These are phyloP conservation scores for Trachymyrmex cornetzi DNA, from an alignment of 1,140 invertebrate species.

Conservation along the genomic window DNA sequence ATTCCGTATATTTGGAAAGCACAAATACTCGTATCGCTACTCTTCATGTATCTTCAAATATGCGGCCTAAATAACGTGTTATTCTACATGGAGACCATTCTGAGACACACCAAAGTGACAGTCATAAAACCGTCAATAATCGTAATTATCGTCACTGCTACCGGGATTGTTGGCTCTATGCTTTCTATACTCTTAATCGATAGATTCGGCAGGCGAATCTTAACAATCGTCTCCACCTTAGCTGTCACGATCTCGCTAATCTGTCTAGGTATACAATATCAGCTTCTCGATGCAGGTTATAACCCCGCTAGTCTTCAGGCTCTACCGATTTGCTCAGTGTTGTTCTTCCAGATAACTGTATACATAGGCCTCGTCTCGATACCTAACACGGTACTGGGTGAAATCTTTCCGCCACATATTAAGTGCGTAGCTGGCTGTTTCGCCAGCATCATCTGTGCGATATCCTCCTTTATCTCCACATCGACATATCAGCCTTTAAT, in stretches of 20 bases:
- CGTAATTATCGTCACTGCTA: conserved; percentile 89
- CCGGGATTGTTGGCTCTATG: conserved; percentile 88
- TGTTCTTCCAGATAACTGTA: conserved; percentile 79
- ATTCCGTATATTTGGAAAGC: conserved; percentile 88
- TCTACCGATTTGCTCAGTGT: conserved; percentile 65
- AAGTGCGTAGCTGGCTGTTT: conserved; percentile 91
- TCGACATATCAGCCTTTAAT: conserved; percentile 91
- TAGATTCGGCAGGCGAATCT: conserved; percentile 89
- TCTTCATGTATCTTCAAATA: conserved; percentile 91
- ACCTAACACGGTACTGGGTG: conserved; percentile 88
- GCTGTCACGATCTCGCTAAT: conserved; percentile 86
- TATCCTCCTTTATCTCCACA: conserved; percentile 92
- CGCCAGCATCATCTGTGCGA: conserved; percentile 90
- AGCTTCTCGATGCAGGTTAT: conserved; percentile 58
- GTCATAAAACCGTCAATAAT: conserved; percentile 84
- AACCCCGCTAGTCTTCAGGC: conserved; percentile 32
- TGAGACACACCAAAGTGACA: conserved; percentile 87
- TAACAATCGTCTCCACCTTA: conserved; percentile 89
- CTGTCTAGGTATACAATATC: conserved; percentile 61
- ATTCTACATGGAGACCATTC: conserved; percentile 92
- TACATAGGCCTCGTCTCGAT: conserved; percentile 91
- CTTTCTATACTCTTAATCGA: conserved; percentile 90
- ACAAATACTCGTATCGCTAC: conserved; percentile 88
- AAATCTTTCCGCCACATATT: conserved; percentile 71
- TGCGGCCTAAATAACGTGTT: conserved; percentile 91